phyloP scores from a whole-genome alignment of 2,797 vertebrate species.

The Diceros bicornis region DNA sequence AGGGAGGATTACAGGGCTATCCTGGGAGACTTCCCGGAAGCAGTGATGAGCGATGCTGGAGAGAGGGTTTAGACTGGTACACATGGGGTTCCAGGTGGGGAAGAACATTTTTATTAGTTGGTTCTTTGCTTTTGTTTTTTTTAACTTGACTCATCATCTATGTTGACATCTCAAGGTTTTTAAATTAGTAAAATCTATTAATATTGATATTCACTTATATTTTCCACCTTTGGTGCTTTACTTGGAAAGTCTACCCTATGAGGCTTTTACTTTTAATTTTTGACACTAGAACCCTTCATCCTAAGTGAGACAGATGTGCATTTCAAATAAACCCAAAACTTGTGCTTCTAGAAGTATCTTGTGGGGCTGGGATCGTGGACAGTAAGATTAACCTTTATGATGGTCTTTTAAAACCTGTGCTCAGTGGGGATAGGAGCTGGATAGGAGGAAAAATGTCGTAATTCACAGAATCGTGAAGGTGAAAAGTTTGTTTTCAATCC shows the following conservation, averaged over 20 bases:
- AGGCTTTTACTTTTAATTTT: not conserved
- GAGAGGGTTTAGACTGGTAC: not conserved
- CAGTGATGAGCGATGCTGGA: not conserved
- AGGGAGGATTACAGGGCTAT: not conserved
- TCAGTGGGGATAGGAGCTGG: not conserved
- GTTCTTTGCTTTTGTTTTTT: not conserved
- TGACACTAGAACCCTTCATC: not conserved
- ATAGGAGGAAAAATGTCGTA: not conserved
- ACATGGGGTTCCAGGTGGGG: not conserved
- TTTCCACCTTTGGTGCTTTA: slow-evolving; percentile 19
- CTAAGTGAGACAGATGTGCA: not conserved
- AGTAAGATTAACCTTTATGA: not conserved
- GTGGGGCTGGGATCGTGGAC: not conserved
- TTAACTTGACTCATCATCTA: not conserved
- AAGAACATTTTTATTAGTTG: not conserved
- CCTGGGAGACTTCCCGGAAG: not conserved
- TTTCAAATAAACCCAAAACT: not conserved
- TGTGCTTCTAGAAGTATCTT: not conserved
- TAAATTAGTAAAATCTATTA: slow-evolving; percentile 12
- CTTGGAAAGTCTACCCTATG: not conserved
- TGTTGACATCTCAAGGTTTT: slow-evolving; percentile 3
- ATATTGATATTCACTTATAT: not conserved
- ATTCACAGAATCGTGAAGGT: not conserved
- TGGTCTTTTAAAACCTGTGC: not conserved
- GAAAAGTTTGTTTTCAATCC: not conserved